phyloP scores from a whole-genome alignment of 2,888 invertebrate genomes.

The Emmelina monodactyla region DNA sequence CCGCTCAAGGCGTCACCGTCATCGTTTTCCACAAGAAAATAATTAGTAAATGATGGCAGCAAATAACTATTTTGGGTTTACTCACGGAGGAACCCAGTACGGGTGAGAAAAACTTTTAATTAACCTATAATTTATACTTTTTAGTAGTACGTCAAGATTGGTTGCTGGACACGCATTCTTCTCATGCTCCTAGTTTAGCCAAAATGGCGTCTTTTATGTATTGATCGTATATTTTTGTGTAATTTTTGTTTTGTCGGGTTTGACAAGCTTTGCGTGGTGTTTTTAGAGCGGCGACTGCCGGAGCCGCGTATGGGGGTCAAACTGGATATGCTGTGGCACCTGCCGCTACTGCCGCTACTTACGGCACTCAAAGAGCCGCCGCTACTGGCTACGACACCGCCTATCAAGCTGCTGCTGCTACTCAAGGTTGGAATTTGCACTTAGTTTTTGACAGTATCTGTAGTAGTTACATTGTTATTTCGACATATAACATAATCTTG shows the following conservation, averaged over 20 bases:
- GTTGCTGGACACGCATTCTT: slow-evolving; percentile 18
- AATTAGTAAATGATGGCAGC: slow-evolving; percentile 76
- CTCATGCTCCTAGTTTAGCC: slow-evolving; percentile 43
- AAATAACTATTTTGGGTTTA: slow-evolving; percentile 95
- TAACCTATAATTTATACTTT: slow-evolving; percentile 15
- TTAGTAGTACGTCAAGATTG: slow-evolving; percentile 2
- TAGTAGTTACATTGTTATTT: too few species aligned
- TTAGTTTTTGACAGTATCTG: too few species aligned
- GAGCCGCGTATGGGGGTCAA: slow-evolving; percentile 85
- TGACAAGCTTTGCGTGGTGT: slow-evolving; percentile 17
- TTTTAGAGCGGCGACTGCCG: slow-evolving; percentile 73
- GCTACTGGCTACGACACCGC: slow-evolving; percentile 85
- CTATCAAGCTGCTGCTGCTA: slow-evolving; percentile 82
- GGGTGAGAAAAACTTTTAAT: too few species aligned
- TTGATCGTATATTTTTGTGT: slow-evolving; percentile 34
- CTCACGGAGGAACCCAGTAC: slow-evolving; percentile 92
- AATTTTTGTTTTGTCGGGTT: slow-evolving; percentile 13
- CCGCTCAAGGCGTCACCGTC: slow-evolving; percentile 50
- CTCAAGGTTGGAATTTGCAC: too few species aligned
- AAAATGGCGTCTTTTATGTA: slow-evolving; percentile 56
- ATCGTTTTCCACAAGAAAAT: slow-evolving; percentile 50
- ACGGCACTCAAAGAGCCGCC: slow-evolving; percentile 82
- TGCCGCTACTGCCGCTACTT: slow-evolving; percentile 83
- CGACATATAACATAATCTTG: too few species aligned
- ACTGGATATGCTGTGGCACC: slow-evolving; percentile 86